Base-by-base conservation (phyloP, 2,888 invertebrate genomes). In the Encarsia formosa region DNA sequence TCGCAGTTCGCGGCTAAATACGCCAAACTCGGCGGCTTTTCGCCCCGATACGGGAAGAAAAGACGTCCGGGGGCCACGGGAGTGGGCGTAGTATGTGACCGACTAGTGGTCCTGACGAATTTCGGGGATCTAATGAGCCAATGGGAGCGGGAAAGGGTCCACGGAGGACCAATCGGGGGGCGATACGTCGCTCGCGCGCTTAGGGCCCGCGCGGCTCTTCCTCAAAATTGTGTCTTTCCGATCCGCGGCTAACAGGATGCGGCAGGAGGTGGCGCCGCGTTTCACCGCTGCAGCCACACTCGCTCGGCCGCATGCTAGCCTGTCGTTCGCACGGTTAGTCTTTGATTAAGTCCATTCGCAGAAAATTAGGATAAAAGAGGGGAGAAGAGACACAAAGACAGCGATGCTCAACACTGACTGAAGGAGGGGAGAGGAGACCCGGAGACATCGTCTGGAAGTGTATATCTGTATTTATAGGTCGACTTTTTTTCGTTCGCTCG, bases 161-260 rank as follows among this genome's bases (percentile, higher is more conserved):
- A 53, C 56, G 59, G 59, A 63, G 67, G 68, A 63, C 71, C 70
- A 71, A 70, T 70, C 62, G 65, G 63, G 57, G 65, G 66, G 61
- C 63, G 59, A 62, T 59, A 67, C 67, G 65, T 63, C 64, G 67
- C 64, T 63, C 65, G 66, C 64, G 65, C 65, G 70, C 68, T 71
- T 69, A 67, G 69, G 70, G 70, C 65, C 70, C 69, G 67, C 66
- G 69, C 71, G 71, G 71, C 70, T 71, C 72, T 73, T 73, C 69
- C 72, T 73, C 72, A 70, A 72, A 72, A 73, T 73, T 72, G 62
- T 72, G 72, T 72, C 72, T 73, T 72, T 73, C 72, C 73, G 68
- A 72, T 67, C 67, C 64, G 57, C 70, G 71, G 72, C 57, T 45
- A 69, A 65, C 66, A 73, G 63, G 43, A 69, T 5, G 22, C 4